Evolutionary conservation across 2,797 vertebrate genomes (phyloP).

Genomic region (Craterocephalus amniculus): DNA sequence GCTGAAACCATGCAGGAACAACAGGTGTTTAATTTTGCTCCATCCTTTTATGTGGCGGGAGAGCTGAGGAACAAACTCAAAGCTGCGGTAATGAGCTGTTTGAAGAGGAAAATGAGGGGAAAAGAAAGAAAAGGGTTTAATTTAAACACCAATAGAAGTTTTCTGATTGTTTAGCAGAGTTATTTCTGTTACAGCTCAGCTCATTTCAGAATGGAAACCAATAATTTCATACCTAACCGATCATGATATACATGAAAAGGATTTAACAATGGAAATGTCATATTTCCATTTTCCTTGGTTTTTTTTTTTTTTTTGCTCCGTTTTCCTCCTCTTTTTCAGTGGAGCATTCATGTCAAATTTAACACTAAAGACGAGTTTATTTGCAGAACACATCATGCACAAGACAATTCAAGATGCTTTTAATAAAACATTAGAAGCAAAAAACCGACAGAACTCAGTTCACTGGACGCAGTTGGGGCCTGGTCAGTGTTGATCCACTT

Average conservation of each 20-base stretch:
- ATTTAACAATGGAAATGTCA: no score
- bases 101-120: not conserved
- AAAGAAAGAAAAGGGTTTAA: not conserved
- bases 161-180: not conserved
- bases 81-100: conserved; percentile 15
- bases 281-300: no score
- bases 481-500: no score
- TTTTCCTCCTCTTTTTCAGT: no score
- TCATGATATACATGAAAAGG: no score
- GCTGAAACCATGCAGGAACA: conserved; percentile 20
- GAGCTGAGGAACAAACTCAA: conserved; percentile 29
- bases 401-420: no score
- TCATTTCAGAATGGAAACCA: not conserved
- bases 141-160: not conserved
- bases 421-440: no score
- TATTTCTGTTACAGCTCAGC: not conserved
- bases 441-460: no score
- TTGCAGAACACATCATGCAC: no score
- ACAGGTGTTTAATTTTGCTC: conserved; percentile 63
- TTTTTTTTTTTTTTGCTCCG: not conserved
- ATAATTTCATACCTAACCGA: not conserved
- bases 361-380: no score
- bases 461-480: no score
- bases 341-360: no score
- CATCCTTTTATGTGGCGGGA: conserved; percentile 39